Conservation (phyloP, 2,113 vertebrate genomes). For the Menidia beryllina region DNA sequence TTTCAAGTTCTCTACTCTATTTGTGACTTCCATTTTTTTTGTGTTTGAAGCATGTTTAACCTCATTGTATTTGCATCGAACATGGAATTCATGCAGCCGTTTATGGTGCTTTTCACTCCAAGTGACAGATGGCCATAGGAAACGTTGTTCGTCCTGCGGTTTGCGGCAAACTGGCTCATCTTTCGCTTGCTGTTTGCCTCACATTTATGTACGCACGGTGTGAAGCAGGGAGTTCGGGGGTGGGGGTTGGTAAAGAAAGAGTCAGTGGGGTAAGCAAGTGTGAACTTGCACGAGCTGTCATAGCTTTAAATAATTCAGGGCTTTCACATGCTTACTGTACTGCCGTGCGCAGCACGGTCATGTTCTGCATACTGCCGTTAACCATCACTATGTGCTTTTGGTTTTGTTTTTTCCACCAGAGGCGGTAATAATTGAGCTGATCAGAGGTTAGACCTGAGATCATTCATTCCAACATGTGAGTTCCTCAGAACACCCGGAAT, state of each 20-base stretch:
- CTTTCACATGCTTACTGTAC: constrained; percentile 40
- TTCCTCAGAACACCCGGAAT: no score
- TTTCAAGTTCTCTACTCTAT: constrained; percentile 30
- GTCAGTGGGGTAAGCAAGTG: constrained; percentile 59
- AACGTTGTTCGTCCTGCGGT: constrained; percentile 30
- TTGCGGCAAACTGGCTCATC: constrained; percentile 25
- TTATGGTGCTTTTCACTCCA: constrained; percentile 25
- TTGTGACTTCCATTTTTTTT: constrained; percentile 7
- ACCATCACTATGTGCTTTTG: no score
- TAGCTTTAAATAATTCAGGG: constrained; percentile 69
- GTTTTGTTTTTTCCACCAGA: constrained; percentile 6
- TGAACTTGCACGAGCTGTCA: constrained; percentile 45
- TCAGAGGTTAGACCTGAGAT: not conserved
- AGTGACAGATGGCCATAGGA: constrained; percentile 33
- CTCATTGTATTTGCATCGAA: constrained; percentile 30
- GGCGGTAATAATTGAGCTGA: constrained; percentile 8
- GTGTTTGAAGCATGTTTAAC: constrained; percentile 25
- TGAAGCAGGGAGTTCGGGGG: not conserved
- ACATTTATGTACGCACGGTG: constrained; percentile 20
- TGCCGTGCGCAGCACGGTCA: constrained; percentile 6
- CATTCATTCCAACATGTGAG: not conserved
- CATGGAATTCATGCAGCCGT: constrained; percentile 1
- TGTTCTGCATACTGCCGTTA: not conserved
- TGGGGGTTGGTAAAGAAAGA: constrained; percentile 23
- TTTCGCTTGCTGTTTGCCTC: constrained; percentile 28